Conservation (phyloP, 1,140 invertebrate genomes). For the Musca vetustissima region DNA sequence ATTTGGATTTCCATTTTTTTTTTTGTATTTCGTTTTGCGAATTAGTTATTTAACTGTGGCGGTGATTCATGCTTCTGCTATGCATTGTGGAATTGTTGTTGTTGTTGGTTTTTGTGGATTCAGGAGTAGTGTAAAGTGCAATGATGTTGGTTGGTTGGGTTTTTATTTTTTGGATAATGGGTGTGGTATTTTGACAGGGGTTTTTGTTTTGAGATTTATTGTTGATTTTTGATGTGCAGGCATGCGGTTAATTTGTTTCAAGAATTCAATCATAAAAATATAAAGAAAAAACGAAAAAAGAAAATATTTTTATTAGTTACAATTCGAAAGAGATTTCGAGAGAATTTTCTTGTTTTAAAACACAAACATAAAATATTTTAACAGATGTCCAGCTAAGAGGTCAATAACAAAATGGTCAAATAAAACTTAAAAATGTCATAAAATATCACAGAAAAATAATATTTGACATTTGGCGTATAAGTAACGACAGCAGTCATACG, state of each 20-base stretch:
- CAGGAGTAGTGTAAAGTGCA: not conserved
- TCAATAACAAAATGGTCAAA: too few species aligned
- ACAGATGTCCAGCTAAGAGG: not conserved
- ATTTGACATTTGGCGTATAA: too few species aligned
- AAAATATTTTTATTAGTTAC: constrained; percentile 17
- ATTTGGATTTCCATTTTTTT: too few species aligned
- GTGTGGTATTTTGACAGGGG: not conserved
- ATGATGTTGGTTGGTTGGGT: not conserved
- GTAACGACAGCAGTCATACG: too few species aligned
- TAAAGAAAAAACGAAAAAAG: not conserved
- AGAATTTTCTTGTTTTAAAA: not conserved
- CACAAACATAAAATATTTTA: not conserved
- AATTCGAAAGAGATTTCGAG: not conserved
- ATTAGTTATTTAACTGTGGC: not conserved
- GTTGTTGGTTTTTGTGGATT: not conserved
- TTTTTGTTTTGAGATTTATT: constrained; percentile 7
- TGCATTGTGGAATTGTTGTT: constrained; percentile 18
- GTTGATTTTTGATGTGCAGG: constrained; percentile 1
- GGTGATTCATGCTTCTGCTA: constrained; percentile 34
- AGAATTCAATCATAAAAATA: constrained; percentile 1
- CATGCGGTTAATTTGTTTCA: constrained; percentile 12
- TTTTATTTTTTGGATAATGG: not conserved
- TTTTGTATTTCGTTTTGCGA: too few species aligned
- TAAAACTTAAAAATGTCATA: too few species aligned
- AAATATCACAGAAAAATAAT: too few species aligned